Base-by-base conservation (phyloP, 2,113 vertebrate species). In the Geococcyx californianus region DNA sequence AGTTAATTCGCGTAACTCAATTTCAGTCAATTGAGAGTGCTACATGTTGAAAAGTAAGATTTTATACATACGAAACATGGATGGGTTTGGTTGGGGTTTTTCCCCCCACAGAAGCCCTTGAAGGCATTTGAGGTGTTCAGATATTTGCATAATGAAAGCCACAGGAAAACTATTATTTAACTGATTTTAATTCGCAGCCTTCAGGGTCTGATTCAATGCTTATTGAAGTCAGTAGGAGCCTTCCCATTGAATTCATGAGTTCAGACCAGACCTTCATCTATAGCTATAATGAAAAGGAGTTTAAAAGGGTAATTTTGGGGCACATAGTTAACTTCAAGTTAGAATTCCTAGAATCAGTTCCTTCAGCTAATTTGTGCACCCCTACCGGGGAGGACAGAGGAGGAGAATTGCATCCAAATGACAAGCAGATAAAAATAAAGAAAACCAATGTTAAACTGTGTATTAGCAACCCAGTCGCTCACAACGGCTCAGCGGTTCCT, bases 81-180 rank as follows among this genome's bases (percentile, higher is more conserved):
- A n/a, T 31, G 25, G 29, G 8, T 45, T 88, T 60, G 28, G 28
- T 38, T 64, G 15, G 5, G 6, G 8, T 47, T 31, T 5, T 5
- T 1, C 4, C 25, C 13, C 16, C 8, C 21, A 16, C 4, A 47
- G 7, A 87, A 63, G 24, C 25, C 26, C 64, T 82, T 74, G 31
- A 68, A 91, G 70, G 47, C 66, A 42, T 76, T 44, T 63, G 42
- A 84, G 54, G 44, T 67, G 44, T 66, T 80, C 1, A 1, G 23
- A 54, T 87, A 92, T 73, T 90, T 89, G 74, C 74, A 76, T 94
- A 92, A 90, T 80, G 86, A 87, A 95, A 95, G 68, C 82, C 86
- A 94, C 63, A 68, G 73, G 87, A 94, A 94, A 89, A 90, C 38
- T 80, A 20, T 77, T 79, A 86, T 63, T 92, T 63, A 87, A 94